Evolutionary conservation across 2,797 vertebrate genomes (phyloP).

Genomic region (Ceyx erithaca): DNA sequence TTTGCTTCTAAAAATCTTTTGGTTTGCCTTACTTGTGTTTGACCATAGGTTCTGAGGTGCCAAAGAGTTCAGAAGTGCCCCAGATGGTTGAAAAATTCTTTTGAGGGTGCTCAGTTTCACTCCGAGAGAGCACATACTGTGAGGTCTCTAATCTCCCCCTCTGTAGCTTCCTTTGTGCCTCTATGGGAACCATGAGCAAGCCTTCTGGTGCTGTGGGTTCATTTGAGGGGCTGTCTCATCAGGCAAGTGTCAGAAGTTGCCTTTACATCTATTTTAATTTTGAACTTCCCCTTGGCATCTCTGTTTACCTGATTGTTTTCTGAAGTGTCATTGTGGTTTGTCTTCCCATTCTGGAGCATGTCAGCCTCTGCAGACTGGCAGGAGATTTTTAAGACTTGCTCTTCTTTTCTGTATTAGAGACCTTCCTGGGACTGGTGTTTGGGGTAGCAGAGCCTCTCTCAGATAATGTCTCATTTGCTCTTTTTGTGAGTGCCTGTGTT

Average conservation of each 20-base stretch:
- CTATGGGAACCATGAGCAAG: background rate
- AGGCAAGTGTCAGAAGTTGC: background rate
- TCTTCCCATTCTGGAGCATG: background rate
- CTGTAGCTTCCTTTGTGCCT: background rate
- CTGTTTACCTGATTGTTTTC: background rate
- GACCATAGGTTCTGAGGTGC: background rate
- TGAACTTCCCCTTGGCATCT: background rate
- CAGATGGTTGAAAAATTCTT: background rate
- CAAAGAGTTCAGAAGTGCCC: background rate
- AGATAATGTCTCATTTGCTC: constrained; percentile 19
- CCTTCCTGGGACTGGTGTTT: background rate
- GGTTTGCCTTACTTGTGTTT: background rate
- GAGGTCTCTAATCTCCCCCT: background rate
- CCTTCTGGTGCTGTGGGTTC: background rate
- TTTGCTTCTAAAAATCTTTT: background rate
- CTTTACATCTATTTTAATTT: background rate
- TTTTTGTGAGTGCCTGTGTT: constrained; percentile 17
- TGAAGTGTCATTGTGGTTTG: background rate
- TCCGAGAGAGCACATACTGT: fast-evolving
- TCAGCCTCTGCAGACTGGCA: background rate
- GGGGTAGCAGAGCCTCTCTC: background rate
- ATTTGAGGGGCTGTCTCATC: background rate
- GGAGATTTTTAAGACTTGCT: background rate
- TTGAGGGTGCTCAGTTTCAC: background rate
- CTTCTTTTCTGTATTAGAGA: background rate